Base-by-base conservation (phyloP, 2,113 vertebrate genomes). In the Machaerirhynchus nigripectus region DNA sequence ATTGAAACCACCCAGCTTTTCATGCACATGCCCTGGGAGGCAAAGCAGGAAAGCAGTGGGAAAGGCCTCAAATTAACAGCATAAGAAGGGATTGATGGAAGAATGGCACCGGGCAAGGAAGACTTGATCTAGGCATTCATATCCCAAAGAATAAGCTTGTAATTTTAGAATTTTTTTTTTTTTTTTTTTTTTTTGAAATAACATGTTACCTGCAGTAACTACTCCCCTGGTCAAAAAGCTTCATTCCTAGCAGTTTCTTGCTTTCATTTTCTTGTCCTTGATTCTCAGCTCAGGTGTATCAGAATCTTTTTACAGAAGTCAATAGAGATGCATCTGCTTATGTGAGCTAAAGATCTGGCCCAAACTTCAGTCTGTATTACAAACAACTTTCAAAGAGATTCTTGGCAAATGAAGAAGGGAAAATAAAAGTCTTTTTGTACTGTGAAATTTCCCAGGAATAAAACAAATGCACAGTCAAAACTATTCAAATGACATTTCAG, bases 391-490 rank as follows among this genome's bases (percentile, higher is more conserved):
- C 77, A 89, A 87, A 92, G 52, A 75, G 22, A 52, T 68, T 79
- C 87, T 79, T 95, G 94, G 93, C 94, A 94, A 82, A 87, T 57
- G 73, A 96, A 96, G n/a, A 92, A 96, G 74, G 84, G 44, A 78
- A 84, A 96, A 64, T 33, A 59, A n/a, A 88, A 95, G 49, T 35
- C 84, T 65, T 95, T 87, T 91, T 94, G 81, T 81, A n/a, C 74
- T 71, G 57, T 28, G 31, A 87, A 84, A 95, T 82, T 95, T 91
- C 94, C 89, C 93, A 94, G 89, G 60, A 84, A 84, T 64, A 46
- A 95, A 95, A 61, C 57, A 69, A 92, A 89, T 6, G 44, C 74
- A n/a, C 28, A 92, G 77, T 79, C 84, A 95, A 95, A 96, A 68
- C 78, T 71, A 95, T 95, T 96, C 89, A 95, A 96, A 96, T 94